Base-by-base conservation (phyloP, 2,888 invertebrate genomes). In the Drosophila quasianomalipes region DNA sequence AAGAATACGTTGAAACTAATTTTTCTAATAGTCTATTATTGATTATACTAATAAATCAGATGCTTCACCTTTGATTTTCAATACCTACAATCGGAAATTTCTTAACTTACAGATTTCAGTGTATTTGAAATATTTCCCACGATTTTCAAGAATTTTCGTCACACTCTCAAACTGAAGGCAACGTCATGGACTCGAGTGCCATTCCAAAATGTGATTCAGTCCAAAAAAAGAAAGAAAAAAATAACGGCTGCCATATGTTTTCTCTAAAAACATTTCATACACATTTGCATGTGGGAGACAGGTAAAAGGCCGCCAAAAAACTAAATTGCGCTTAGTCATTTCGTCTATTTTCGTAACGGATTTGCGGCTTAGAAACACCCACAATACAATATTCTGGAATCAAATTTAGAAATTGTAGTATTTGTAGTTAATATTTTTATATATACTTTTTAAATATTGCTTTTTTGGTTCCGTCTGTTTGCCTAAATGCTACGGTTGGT, bases 281-380 rank as follows among this genome's bases (percentile, higher is more conserved):
- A 6, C 28, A 28, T 70, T 54, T 37, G n/a, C 62, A 67, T 74
- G 89, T 86, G 79, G 76, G 85, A 74, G 57, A 74, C 72, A 85
- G 65, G 76, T 83, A 74, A 80, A 78, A 80, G 30, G 75, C 60
- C 55, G 57, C 75, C 53, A 49, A 26, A 47, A 35, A 53, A 37
- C 14, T 69, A 33, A 64, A 83, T 81, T 67, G 37, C 72, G 85
- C 89, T 89, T 82, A 76, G 85, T 85, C 85, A 85, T 81, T 67
- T 63, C 31, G 54, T 57, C 71, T 89, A 82, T 85, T 85, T 85
- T 85, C 57, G 81, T 83, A 71, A 52, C 68, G 69, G 86, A 85
- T 85, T 89, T 84, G 80, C 41, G 76, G 79, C 87, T 87, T 89
- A 82, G 82, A 68, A 71, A 85, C 85, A 82, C 85, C 87, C 63